Evolutionary conservation across 1,140 invertebrate species (phyloP).

Genomic region (Brachionus sp.): DNA sequence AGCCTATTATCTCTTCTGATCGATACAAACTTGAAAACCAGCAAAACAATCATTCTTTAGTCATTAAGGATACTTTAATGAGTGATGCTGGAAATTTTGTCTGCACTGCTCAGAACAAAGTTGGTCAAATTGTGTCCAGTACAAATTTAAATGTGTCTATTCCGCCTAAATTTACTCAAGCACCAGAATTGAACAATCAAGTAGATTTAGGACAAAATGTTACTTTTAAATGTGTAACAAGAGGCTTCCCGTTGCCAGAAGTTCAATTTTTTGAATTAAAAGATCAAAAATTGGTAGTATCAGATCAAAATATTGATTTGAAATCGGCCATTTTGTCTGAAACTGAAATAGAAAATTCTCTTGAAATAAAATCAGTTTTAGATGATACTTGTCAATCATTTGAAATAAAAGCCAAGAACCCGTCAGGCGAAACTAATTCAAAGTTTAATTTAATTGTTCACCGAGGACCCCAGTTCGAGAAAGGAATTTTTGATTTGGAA

Average conservation of each 20-base stretch:
- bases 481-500: neutral
- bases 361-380: neutral
- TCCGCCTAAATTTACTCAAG: neutral
- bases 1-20: slow-evolving; percentile 16
- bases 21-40: slow-evolving; percentile 17
- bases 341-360: neutral
- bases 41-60: neutral
- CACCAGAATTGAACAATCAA: neutral
- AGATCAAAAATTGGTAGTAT: neutral
- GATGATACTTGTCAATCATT: neutral
- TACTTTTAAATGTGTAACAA: neutral
- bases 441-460: slow-evolving; percentile 24
- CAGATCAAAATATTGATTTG: neutral
- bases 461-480: neutral
- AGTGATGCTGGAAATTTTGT: slow-evolving; percentile 41
- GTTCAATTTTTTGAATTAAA: neutral
- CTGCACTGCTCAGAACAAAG: slow-evolving; percentile 72
- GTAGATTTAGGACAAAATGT: neutral
- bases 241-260: neutral
- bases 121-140: slow-evolving; percentile 73
- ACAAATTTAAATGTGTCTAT: slow-evolving; percentile 53
- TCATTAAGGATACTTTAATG: slow-evolving; percentile 45
- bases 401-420: slow-evolving; percentile 29
- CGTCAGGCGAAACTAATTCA: neutral
- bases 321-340: slow-evolving; percentile 1